phyloP scores from a whole-genome alignment of 30 jellyfish, hydroid and myxozoan genomes.

The Cassiopea andromeda region DNA sequence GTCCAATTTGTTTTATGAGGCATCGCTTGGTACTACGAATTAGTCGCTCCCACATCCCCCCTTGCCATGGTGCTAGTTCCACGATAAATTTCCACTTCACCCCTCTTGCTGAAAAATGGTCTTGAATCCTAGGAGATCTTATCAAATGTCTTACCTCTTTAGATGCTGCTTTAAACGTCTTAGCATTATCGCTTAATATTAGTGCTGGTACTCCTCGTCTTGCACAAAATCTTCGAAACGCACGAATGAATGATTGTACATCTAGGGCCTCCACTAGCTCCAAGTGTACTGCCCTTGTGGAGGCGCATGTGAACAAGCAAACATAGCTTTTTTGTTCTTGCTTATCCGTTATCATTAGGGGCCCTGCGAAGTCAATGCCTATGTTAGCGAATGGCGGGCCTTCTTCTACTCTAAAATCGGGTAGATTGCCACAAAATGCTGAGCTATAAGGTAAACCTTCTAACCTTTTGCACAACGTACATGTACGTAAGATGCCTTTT shows the following conservation, averaged over 20 bases:
- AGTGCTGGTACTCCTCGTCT: constrained; percentile 66
- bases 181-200: constrained; percentile 49
- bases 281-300: constrained; percentile 60
- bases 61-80: constrained; percentile 40
- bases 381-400: constrained; percentile 64
- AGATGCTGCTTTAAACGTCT: constrained; percentile 27
- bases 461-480: constrained; percentile 23
- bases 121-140: constrained; percentile 25
- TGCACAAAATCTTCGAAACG: constrained; percentile 60
- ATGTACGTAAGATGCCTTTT: constrained; percentile 33
- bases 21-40: constrained; percentile 44
- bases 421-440: constrained; percentile 9
- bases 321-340: constrained; percentile 24
- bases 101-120: constrained; percentile 11
- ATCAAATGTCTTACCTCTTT: constrained; percentile 24
- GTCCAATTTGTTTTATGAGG: constrained; percentile 34
- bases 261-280: constrained; percentile 57
- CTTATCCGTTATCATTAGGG: constrained; percentile 15
- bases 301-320: constrained; percentile 52
- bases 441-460: constrained; percentile 30
- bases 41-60: constrained; percentile 55
- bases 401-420: constrained; percentile 58
- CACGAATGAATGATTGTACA: constrained; percentile 50
- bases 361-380: constrained; percentile 57
- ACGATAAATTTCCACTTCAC: constrained; percentile 31